Evolutionary conservation across 2,888 invertebrate genomes (phyloP), one percentile per base, ranked within the genome.

Genomic region (Corythucha ciliata): DNA sequence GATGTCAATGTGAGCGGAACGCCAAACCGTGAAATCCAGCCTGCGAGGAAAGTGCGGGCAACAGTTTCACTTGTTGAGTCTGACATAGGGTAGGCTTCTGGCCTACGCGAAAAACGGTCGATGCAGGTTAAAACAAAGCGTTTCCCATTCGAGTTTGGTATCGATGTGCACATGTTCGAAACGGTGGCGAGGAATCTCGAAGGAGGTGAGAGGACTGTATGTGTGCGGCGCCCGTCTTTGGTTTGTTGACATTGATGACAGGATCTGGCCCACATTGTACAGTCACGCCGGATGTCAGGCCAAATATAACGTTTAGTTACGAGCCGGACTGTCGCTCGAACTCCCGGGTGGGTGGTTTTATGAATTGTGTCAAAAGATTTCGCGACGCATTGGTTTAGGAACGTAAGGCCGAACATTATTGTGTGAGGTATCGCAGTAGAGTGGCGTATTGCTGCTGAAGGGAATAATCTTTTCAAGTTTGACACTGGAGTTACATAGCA

Each of bases 11-110:
- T 48, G 1, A 25, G 16, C 3, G 70, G 70, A 8, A 64, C 59
- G 1, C 70, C 70, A 50, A 64, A 70, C 8, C 68, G 57, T 1
- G 68, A 47, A 1, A 72, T 63, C 71, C 70, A 72, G 0, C 57
- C 55, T 0, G 46, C 32, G 20, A 64, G 49, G 5, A 72, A 61
- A 3, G 65, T 63, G 16, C 54, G 42, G 1, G 66, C 67, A 2
- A 66, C 63, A 1, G 66, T 64, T 48, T 64, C 65, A 0, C 68
- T 68, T 0, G 66, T 65, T n/a, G 67, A 67, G 44, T 68, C 63
- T 1, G 20, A 10, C 0, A 68, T 36, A 0, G 68, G 67, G 7
- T 61, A 53, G 1, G 59, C 66, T 51, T 68, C 68, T n/a, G 67
- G 64, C 69, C 69, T 68, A 6, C 67, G 59, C 0, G 68, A 66